Evolutionary conservation across 1,140 invertebrate species (phyloP), one percentile per base, ranked within the genome.

Genomic region (Drusus annulatus): DNA sequence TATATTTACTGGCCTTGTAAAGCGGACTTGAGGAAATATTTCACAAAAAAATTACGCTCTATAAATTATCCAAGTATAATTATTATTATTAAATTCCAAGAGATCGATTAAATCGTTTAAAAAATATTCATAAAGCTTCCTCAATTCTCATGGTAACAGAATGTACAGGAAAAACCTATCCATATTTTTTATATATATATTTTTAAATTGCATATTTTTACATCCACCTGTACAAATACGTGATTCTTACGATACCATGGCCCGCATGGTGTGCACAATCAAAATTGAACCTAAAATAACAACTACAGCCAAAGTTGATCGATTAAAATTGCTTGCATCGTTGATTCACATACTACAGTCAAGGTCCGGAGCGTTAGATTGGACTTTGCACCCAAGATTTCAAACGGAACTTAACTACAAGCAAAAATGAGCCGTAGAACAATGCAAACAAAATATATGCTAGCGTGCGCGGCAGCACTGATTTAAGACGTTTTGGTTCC

Each of bases 361-460:
- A n/a, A 45, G 17, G 28, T 51, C 45, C 31, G 50, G 15, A 54
- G 13, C 62, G 10, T 15, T 13, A 10, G 10, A 25, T n/a, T 71
- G 68, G 68, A 71, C 68, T 71, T 71, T 52, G 68, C n/a, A 71
- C 68, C 50, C 3, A 15, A 50, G 45, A 19, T 52, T 71, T 71
- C 45, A 6, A 52, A 71, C 21, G n/a, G 45, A 50, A 23, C n/a
- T 52, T 0, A 19, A 19, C 17, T 5, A 19, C 68, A 19, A 52
- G 10, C 68, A 7, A 71, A 21, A 71, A 3, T 52, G 50, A 25
- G 21, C 19, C 68, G 23, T 54, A 71, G 7, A 0, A 15, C 10
- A 0, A 23, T 15, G 10, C 2, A 1, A 21, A 16, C 28, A 21
- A 52, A 2, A 15, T 3, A 13, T 51, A 25, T 28, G 23, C 54